Evolutionary conservation across 2,888 invertebrate species (phyloP).

Genomic region (Synergus laeviventris): DNA sequence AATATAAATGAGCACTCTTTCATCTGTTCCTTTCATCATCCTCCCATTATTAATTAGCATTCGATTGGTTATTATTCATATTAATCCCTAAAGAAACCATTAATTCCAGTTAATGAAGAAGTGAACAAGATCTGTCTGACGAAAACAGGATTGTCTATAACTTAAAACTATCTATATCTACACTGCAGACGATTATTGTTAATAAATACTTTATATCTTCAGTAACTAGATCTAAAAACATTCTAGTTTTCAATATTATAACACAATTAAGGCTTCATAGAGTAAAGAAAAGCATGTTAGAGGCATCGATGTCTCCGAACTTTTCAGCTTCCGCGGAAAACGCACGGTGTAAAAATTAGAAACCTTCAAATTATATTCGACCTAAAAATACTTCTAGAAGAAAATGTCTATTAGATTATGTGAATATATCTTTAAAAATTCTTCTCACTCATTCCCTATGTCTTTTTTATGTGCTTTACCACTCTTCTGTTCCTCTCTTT

Average conservation of each 20-base stretch:
- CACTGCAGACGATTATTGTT: neutral
- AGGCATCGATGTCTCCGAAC: neutral
- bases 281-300: neutral
- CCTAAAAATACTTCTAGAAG: neutral
- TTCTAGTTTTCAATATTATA: neutral
- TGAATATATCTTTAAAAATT: neutral
- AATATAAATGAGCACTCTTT: neutral
- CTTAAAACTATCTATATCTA: neutral
- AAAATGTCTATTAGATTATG: neutral
- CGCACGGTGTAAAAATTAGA: neutral
- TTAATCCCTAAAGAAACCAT: neutral
- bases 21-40: neutral
- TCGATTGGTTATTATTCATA: neutral
- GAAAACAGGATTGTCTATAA: neutral
- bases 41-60: neutral
- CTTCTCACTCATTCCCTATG: neutral
- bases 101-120: too few relatives aligned
- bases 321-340: neutral
- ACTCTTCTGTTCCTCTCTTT: constrained; percentile 13
- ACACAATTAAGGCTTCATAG: neutral
- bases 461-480: neutral
- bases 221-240: too few relatives aligned
- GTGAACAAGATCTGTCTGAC: neutral
- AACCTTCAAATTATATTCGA: neutral
- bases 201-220: too few relatives aligned